Base-by-base conservation (phyloP, 2,797 vertebrate species). In the Rhinella marina region DNA sequence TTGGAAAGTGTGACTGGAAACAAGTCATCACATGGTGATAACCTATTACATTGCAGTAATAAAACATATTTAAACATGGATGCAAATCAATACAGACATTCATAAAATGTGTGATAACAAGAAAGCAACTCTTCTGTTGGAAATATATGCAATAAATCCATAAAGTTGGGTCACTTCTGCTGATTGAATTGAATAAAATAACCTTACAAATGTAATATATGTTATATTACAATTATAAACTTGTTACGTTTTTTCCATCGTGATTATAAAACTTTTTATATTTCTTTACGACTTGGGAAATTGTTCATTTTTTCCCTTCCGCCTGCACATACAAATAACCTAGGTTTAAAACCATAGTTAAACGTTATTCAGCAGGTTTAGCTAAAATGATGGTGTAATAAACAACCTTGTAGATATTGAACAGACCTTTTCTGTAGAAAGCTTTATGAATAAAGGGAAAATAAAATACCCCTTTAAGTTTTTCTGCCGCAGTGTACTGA, bases 231-330 rank as follows among this genome's bases (percentile, higher is more conserved):
- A 72, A 48, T 75, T 54, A 52, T 64, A 79, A 79, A 83, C 48
- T 13, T 14, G 52, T 66, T 70, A 48, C 62, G 81, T 59, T 86
- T 82, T 88, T 89, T 89, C 81, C 88, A 87, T 80, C 75, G 25
- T 23, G 81, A 85, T 80, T 84, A 68, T 83, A 87, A 87, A 86
- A 84, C 48, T 50, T 72, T 72, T 83, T 86, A 83, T 83, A 79
- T 73, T 79, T 85, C 83, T 87, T 89, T 79, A 89, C 61, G 59
- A 76, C 85, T 75, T 54, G 73, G 84, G 75, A 84, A 72, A 84
- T 75, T 82, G 81, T 85, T 64, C 41, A 80, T 84, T 64, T 41
- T 57, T 83, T 83, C 61, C 73, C 75, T 72, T 89, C 29, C 61
- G 48, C 29, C 17, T 78, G 54, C 14, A 27, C 27, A 59, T 79